A percentile compares a stretch with the other conserved stretches of the same genome.
These are phyloP conservation scores for Rhopalosiphum nymphaeae DNA, from an alignment of 2,888 invertebrate species.

Conservation along the genomic window DNA sequence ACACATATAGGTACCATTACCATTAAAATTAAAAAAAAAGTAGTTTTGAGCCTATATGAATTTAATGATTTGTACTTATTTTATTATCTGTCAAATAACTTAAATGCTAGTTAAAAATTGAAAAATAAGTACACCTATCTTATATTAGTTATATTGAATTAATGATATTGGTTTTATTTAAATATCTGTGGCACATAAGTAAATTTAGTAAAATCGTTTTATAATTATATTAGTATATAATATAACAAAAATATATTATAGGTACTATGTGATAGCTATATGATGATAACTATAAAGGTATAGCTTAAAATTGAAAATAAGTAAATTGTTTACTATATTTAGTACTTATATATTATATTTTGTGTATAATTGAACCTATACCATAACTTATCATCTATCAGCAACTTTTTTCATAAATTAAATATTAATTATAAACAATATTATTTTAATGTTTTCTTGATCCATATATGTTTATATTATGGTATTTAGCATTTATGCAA, in stretches of 20 bases:
- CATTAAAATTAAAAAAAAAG: not conserved
- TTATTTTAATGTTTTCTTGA: not conserved
- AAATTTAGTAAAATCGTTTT: too few relatives aligned
- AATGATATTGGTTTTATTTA: not conserved
- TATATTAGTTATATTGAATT: not conserved
- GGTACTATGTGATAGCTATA: not conserved
- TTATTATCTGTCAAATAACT: not conserved
- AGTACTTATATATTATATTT: not conserved
- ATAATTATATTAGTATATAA: not conserved
- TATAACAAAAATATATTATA: not conserved
- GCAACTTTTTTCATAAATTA: not conserved
- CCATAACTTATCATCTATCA: not conserved
- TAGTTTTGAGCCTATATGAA: not conserved
- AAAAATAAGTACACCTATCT: not conserved
- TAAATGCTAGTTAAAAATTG: not conserved
- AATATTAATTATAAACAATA: not conserved
- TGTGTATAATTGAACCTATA: not conserved
- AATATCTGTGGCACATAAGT: not conserved
- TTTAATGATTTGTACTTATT: not conserved
- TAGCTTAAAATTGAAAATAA: not conserved
- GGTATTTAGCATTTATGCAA: not conserved
- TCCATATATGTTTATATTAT: not conserved
- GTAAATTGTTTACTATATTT: not conserved
- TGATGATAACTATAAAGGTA: not conserved
- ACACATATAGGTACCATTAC: not conserved